Percentiles rank a stretch among this genome's conserved stretches.
These are phyloP conservation scores for Nasua narica DNA, from an alignment of 2,797 vertebrate species.

Conservation along the genomic window DNA sequence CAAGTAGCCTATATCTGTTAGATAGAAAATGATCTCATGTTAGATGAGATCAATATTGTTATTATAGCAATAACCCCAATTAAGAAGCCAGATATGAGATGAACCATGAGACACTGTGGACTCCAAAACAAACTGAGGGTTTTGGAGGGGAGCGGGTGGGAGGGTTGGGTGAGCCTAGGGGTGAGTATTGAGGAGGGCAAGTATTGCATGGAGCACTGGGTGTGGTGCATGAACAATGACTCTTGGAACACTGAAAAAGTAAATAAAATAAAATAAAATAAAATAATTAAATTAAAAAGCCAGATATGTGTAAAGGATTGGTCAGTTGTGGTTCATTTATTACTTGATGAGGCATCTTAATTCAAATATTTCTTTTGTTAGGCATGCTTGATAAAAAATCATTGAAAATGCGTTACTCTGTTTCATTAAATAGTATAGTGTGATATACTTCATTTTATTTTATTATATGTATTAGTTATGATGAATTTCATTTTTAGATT, in stretches of 20 bases:
- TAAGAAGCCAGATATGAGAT: not conserved
- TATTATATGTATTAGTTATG: not conserved
- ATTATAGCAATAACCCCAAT: not conserved
- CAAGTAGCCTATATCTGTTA: not conserved
- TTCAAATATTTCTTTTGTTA: not conserved
- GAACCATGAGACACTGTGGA: too few relatives aligned
- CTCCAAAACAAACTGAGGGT: too few relatives aligned
- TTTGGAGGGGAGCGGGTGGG: too few relatives aligned
- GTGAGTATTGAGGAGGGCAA: too few relatives aligned
- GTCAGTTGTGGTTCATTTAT: not conserved
- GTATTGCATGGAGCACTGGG: too few relatives aligned
- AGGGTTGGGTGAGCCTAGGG: too few relatives aligned
- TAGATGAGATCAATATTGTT: not conserved
- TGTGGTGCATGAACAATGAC: too few relatives aligned
- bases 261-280: not conserved
- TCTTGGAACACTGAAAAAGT: too few relatives aligned
- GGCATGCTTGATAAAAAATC: not conserved
- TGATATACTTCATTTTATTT: not conserved
- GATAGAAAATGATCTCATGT: not conserved
- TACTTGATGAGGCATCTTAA: not conserved
- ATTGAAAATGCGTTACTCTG: not conserved
- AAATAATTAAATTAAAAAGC: not conserved
- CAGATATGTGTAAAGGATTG: not conserved
- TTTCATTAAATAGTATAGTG: not conserved
- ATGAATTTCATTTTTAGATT: not conserved